Evolutionary conservation across 35 echinoderm and acorn worm genomes (phyloP), one percentile per base, ranked within the genome.

Genomic region (Amphiura filiformis): DNA sequence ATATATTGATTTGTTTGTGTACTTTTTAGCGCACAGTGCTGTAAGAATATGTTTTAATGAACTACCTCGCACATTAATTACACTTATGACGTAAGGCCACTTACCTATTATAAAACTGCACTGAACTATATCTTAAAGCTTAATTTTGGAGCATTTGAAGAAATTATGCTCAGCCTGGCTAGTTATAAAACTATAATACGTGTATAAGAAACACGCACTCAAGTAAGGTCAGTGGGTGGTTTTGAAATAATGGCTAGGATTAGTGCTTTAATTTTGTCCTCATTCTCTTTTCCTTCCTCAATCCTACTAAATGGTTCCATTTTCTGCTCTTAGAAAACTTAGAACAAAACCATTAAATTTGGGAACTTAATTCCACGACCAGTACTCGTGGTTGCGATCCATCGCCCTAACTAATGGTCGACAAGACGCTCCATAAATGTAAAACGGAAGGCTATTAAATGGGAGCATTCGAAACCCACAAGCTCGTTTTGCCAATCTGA

Each of bases 361-460:
- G 61, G 61, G 61, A 70, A 70, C 26, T 70, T 70, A 70, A 70
- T 70, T 70, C 61, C 28, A 70, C 61, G 61, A 70, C 61, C 4
- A 70, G 61, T 23, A 70, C 61, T 70, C 28, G 26, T n/a, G 61
- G 61, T 30, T 30, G 61, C 7, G 61, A 70, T 70, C 28, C 61
- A 70, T 15, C 17, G 61, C 28, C 7, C 7, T 2, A 70, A 70
- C 61, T 70, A 70, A 70, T 70, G 61, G 61, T 70, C 28, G 7
- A 1, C 26, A n/a, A 70, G 61, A 70, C 61, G 61, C 17, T 18
- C 17, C 61, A 13, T 70, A 70, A 70, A 70, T 70, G 61, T 70
- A 30, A 70, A 70, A 70, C 61, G 61, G 61, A 70, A 70, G 61
- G 26, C 61, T 70, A 70, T 70, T 70, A 70, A 70, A 70, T 70